Conservation (phyloP, 35 echinoderm and acorn worm species). For the Diadema setosum region DNA sequence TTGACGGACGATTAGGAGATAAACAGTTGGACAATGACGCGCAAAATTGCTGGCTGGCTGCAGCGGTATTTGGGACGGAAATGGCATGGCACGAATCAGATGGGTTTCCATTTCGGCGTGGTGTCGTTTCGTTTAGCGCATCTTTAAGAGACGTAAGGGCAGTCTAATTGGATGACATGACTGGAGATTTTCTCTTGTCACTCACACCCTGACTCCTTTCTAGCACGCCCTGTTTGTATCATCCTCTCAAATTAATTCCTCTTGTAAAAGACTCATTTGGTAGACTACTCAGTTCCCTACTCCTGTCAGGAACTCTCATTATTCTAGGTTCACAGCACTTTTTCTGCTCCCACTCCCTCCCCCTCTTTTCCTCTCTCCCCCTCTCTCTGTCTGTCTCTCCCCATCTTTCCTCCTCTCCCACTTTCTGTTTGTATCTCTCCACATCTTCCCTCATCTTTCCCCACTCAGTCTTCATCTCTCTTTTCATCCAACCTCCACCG, state of each 20-base stretch:
- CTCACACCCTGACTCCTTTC: neutral
- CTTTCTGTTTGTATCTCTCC: neutral
- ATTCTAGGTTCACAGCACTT: conserved; percentile 15
- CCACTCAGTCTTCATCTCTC: neutral
- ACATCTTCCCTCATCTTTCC: neutral
- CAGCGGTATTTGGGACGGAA: conserved; percentile 12
- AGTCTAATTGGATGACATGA: conserved; percentile 22
- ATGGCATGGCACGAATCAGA: neutral
- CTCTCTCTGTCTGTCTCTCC: neutral
- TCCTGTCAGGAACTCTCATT: conserved; percentile 7
- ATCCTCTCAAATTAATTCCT: conserved; percentile 9
- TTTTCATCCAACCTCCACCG: neutral
- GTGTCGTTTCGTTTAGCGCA: conserved; percentile 7
- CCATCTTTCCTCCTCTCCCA: neutral
- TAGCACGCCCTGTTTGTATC: neutral
- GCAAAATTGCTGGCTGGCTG: neutral
- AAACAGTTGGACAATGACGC: conserved; percentile 18
- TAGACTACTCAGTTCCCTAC: conserved; percentile 10
- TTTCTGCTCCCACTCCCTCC: neutral
- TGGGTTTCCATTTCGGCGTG: neutral
- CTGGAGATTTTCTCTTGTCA: neutral
- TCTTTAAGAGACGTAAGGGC: neutral
- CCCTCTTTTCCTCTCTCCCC: neutral
- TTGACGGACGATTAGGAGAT: conserved; percentile 23
- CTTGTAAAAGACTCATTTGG: conserved; percentile 18